Evolutionary conservation across 2,888 invertebrate genomes (phyloP).

Genomic region (Folsomia manolachei): DNA sequence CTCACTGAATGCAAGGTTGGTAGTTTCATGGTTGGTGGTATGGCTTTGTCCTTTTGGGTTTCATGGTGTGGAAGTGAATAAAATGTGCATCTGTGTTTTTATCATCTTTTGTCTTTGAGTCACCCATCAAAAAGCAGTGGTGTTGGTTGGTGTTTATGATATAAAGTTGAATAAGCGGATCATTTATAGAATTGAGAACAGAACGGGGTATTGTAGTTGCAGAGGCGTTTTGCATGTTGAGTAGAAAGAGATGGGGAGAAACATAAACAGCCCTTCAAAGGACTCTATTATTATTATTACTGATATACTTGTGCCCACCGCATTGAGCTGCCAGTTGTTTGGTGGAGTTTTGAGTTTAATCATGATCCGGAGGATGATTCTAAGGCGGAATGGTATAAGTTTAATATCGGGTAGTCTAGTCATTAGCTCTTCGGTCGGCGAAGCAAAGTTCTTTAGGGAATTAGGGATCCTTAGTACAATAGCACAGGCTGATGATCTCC

Average conservation of each 20-base stretch:
- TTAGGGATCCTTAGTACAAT: not conserved
- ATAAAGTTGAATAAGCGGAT: not conserved
- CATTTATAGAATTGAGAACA: not conserved
- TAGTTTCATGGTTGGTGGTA: not conserved
- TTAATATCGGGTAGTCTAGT: not conserved
- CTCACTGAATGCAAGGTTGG: not conserved
- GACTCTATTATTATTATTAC: not conserved
- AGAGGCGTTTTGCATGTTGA: conserved; percentile 21
- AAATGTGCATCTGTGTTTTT: conserved; percentile 15
- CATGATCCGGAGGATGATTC: not conserved
- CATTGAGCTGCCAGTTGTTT: not conserved
- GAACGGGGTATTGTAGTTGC: not conserved
- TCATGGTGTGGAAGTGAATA: not conserved
- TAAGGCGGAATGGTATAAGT: not conserved
- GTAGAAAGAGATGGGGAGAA: not conserved
- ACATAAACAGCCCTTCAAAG: not conserved
- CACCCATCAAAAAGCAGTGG: not conserved
- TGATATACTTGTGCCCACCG: not conserved
- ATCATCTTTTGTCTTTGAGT: not conserved
- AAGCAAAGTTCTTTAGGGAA: not conserved
- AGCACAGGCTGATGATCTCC: not conserved
- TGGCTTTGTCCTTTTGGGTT: too few species aligned
- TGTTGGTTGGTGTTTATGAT: not conserved
- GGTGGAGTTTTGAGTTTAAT: not conserved
- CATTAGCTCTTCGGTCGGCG: not conserved